Evolutionary conservation across 1,140 invertebrate genomes (phyloP).

Genomic region (Sarcophaga peregrina): DNA sequence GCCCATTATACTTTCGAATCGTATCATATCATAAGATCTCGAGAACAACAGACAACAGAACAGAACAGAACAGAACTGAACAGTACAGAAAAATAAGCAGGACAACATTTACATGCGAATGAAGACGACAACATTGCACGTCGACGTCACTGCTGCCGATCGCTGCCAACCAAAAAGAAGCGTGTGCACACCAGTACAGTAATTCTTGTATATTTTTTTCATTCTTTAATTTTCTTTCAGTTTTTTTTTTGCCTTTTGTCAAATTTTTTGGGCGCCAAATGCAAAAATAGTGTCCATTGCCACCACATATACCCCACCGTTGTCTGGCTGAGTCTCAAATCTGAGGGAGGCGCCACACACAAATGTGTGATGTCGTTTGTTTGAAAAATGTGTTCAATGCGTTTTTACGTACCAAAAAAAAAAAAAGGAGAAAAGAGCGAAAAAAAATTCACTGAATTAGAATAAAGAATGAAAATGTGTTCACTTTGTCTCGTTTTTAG

Average conservation of each 20-base stretch:
- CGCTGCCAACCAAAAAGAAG: conserved; percentile 17
- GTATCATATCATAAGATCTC: conserved; percentile 37
- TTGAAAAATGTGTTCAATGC: conserved; percentile 37
- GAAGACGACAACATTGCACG: neutral
- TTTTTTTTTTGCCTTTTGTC: conserved; percentile 4
- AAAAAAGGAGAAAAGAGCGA: neutral
- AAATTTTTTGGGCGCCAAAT: conserved; percentile 35
- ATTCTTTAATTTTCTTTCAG: neutral
- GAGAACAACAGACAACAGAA: neutral
- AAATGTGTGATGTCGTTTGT: conserved; percentile 26
- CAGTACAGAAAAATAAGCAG: neutral
- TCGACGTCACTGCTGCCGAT: conserved; percentile 1
- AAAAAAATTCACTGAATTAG: conserved; percentile 28
- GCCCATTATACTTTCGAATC: conserved; percentile 25
- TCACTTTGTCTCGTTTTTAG: conserved; percentile 27
- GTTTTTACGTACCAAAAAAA: neutral
- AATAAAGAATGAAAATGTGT: conserved; percentile 31
- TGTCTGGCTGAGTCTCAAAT: conserved; percentile 31
- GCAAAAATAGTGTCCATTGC: conserved; percentile 38
- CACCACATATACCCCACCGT: conserved; percentile 1
- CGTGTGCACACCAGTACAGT: conserved; percentile 12
- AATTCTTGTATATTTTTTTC: conserved; percentile 1
- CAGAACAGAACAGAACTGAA: no score
- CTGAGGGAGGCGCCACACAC: conserved; percentile 39
- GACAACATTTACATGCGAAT: conserved; percentile 24